These are phyloP conservation scores for Eulithis testata DNA, from an alignment of 2,888 invertebrate species.

Conservation along the genomic window DNA sequence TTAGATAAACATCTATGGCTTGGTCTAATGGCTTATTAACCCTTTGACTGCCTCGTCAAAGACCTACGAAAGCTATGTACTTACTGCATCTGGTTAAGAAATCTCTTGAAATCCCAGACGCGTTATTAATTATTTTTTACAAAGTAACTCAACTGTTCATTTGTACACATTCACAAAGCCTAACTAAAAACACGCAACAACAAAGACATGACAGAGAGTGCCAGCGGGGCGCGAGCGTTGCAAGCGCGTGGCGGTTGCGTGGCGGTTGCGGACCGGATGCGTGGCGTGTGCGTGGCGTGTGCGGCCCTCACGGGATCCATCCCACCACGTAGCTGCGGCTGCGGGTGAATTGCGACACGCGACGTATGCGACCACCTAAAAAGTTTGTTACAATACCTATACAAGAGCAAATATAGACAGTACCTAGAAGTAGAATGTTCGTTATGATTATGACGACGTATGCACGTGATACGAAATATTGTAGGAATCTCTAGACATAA, in stretches of 20 bases:
- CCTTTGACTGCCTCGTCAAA: too few species aligned
- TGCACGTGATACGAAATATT: too few species aligned
- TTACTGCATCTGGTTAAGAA: too few species aligned
- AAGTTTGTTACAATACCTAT: not conserved
- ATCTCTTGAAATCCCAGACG: too few species aligned
- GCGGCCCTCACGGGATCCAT: constrained; percentile 76
- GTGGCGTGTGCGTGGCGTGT: constrained; percentile 28
- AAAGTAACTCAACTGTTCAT: too few species aligned
- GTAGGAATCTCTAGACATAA: too few species aligned
- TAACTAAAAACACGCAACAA: constrained; percentile 37
- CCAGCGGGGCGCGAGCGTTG: constrained; percentile 73
- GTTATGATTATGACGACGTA: not conserved
- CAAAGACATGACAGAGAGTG: constrained; percentile 40
- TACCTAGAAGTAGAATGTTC: too few species aligned
- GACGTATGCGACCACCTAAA: constrained; percentile 88
- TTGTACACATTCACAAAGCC: not conserved
- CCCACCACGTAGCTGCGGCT: constrained; percentile 93
- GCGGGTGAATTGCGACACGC: constrained; percentile 90
- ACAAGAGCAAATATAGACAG: not conserved
- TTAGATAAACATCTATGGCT: too few species aligned
- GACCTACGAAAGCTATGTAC: too few species aligned
- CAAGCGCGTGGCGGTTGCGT: constrained; percentile 55
- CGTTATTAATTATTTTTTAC: too few species aligned
- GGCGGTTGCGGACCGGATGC: constrained; percentile 80
- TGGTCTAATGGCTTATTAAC: too few species aligned